phyloP scores from a whole-genome alignment of 2,888 invertebrate genomes.

The Phymatocera aterrima region DNA sequence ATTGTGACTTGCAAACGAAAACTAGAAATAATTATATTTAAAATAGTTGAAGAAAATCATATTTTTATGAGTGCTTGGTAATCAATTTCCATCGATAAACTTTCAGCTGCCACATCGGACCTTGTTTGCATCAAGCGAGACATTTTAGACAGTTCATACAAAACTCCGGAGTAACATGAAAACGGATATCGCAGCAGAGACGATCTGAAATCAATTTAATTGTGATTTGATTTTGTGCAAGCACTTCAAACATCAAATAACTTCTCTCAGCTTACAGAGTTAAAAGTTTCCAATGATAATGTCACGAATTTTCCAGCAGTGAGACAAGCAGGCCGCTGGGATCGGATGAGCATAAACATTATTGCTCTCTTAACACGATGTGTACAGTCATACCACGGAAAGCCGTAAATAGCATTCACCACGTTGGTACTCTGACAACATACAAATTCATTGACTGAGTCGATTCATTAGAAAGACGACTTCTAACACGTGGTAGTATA shows the following conservation, averaged over 20 bases:
- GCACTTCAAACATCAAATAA: not conserved
- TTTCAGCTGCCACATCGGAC: no score
- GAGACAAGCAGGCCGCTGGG: conserved; percentile 22
- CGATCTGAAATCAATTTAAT: not conserved
- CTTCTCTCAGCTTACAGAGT: not conserved
- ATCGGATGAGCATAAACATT: conserved; percentile 7
- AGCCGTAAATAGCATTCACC: no score
- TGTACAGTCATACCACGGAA: not conserved
- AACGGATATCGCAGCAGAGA: not conserved
- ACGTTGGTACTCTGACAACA: not conserved
- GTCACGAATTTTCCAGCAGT: conserved; percentile 41
- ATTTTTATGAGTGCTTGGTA: no score
- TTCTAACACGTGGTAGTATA: not conserved
- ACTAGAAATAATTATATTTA: no score
- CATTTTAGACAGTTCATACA: no score
- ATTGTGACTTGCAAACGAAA: no score
- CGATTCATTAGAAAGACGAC: no score
- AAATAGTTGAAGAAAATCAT: no score
- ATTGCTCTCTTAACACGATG: not conserved
- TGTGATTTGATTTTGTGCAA: not conserved
- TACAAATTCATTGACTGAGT: no score
- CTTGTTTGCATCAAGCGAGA: no score
- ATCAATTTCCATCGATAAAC: no score
- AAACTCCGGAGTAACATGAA: not conserved
- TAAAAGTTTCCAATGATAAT: conserved; percentile 37